Base-by-base conservation (phyloP, 2,797 vertebrate genomes). In the Euphonia xanthogaster region DNA sequence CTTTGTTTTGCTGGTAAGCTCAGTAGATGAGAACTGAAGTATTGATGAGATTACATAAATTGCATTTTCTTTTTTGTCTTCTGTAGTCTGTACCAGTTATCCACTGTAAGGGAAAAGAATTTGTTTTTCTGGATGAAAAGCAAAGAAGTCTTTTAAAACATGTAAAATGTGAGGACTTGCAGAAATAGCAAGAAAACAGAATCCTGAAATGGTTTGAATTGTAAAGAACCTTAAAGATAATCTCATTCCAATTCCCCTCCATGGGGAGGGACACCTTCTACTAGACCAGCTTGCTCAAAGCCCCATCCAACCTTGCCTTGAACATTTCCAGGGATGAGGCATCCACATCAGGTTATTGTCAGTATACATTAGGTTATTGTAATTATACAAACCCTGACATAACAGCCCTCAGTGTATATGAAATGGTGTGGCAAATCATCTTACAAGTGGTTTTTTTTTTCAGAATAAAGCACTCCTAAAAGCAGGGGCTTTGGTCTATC, bases 21-120 rank as follows among this genome's bases (percentile, higher is more conserved):
- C 45, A 88, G 15, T 28, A 79, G 48, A 71, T 20, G 44, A 51
- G 68, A 57, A 73, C 12, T 55, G 55, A 67, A 82, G 53, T 82
- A 58, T 30, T 65, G 53, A 73, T 85, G 61, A 73, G 50, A 67
- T 88, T 65, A 72, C 19, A 23, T 74, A 77, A 88, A 91, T 51
- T 35, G 53, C n/a, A 30, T 87, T 87, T 91, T 88, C 44, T 44
- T 0, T 73, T 83, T 79, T 28, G 5, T 58, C 33, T 63, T 55
- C 31, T 79, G 66, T 45, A 63, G 40, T 70, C 30, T 70, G 24
- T 86, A 24, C 17, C 35, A 22, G 19, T 68, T 92, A n/a, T 9
- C 25, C 12, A 27, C 44, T 58, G 24, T 24, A 44, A 78, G 24
- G 35, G 62, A 40, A 75, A 70, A 86, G 3, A 57, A 88, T 40